phyloP scores from a whole-genome alignment of 1,140 invertebrate species.

The Cherax quadricarinatus region DNA sequence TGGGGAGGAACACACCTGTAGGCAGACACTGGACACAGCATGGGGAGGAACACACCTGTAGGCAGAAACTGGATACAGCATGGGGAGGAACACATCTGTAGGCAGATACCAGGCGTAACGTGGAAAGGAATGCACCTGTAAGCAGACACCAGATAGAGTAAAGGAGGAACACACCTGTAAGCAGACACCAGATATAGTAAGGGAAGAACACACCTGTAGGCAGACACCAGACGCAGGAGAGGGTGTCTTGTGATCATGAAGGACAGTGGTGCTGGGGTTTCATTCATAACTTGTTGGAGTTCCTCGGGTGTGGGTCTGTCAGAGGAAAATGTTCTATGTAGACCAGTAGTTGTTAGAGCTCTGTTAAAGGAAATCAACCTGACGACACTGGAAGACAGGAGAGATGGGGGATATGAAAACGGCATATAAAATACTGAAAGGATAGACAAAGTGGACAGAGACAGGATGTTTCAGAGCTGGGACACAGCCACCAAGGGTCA shows the following conservation, averaged over 20 bases:
- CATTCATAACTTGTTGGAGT: conserved; percentile 80
- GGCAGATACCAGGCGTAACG: conserved; percentile 80
- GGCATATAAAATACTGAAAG: no score
- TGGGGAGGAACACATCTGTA: conserved; percentile 90
- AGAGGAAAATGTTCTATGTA: not conserved
- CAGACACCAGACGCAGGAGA: conserved; percentile 90
- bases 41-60: conserved; percentile 91
- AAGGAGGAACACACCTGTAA: conserved; percentile 91
- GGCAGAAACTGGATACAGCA: conserved; percentile 92
- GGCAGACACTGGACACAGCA: conserved; percentile 85
- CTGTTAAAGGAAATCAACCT: no score
- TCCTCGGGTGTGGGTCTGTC: conserved; percentile 83
- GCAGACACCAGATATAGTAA: conserved; percentile 80
- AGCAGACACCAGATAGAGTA: conserved; percentile 80
- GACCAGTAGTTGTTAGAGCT: no score
- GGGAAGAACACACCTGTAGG: conserved; percentile 93
- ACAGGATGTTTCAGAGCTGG: no score
- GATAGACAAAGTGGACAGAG: no score
- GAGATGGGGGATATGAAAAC: no score
- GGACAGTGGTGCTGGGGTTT: conserved; percentile 80
- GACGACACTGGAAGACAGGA: no score
- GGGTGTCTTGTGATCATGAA: conserved; percentile 94
- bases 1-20: conserved; percentile 90
- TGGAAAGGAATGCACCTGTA: conserved; percentile 88
- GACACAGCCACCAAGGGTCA: no score